Percentiles rank a stretch among this genome's conserved stretches.
Conservation (phyloP, 2,888 invertebrate species). For the Cosmia trapezina region DNA sequence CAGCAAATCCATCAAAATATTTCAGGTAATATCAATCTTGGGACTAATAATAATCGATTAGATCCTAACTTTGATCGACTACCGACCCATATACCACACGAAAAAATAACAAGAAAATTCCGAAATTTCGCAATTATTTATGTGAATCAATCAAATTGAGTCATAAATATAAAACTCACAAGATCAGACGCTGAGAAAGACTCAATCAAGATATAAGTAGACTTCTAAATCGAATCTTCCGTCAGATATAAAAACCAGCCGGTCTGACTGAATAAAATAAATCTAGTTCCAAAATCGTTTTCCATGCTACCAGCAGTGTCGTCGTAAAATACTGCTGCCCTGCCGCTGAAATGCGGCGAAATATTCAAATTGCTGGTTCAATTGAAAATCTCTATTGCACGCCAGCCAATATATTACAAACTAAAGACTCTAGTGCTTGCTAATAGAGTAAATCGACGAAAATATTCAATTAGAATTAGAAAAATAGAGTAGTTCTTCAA, state of each 20-base stretch:
- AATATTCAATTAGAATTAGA: background rate
- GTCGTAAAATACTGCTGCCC: constrained; percentile 66
- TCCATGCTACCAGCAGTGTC: constrained; percentile 54
- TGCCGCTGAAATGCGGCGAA: constrained; percentile 61
- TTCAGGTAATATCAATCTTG: constrained; percentile 21
- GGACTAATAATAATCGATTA: constrained; percentile 55
- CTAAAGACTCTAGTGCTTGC: constrained; percentile 17
- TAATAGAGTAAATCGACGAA: constrained; percentile 9
- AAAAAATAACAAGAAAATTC: constrained; percentile 33
- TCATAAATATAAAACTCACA: constrained; percentile 43
- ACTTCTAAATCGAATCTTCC: constrained; percentile 53
- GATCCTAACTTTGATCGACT: constrained; percentile 32
- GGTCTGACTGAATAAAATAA: constrained; percentile 62
- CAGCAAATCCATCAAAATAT: constrained; percentile 32
- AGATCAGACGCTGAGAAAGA: constrained; percentile 39
- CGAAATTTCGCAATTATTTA: constrained; percentile 11
- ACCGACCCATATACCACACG: constrained; percentile 19
- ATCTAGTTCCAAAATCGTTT: constrained; percentile 58
- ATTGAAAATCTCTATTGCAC: constrained; percentile 62
- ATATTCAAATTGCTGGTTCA: constrained; percentile 68
- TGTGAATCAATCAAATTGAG: constrained; percentile 43
- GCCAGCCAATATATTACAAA: constrained; percentile 52
- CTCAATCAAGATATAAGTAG: constrained; percentile 51
- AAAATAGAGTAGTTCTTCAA: background rate
- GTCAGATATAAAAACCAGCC: constrained; percentile 61